These are phyloP conservation scores for Drosophila lacertosa DNA, from an alignment of 1,140 invertebrate species.

Conservation along the genomic window DNA sequence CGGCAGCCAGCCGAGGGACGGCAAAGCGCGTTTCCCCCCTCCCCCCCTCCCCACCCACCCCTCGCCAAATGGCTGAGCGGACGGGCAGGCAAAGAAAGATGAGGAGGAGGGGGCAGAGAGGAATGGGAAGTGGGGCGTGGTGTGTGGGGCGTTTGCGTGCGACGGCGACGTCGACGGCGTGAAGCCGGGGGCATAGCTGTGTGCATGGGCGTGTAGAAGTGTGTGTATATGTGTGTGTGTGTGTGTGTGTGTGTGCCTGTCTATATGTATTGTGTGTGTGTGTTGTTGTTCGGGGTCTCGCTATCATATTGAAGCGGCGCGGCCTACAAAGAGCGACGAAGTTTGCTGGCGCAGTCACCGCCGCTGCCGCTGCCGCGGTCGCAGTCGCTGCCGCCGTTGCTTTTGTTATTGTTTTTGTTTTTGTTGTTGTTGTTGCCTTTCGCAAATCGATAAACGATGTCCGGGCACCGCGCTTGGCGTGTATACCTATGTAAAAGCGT, in stretches of 20 bases:
- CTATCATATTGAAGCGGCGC: slow-evolving; percentile 54
- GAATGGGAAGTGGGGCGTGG: slow-evolving; percentile 2
- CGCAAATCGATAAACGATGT: slow-evolving; percentile 80
- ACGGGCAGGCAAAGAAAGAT: not conserved
- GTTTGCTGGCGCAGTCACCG: slow-evolving; percentile 38
- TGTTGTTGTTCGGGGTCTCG: slow-evolving; percentile 45
- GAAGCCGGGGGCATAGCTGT: slow-evolving; percentile 53
- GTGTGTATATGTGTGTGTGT: slow-evolving; percentile 8
- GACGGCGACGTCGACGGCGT: slow-evolving; percentile 62
- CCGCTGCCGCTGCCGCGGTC: slow-evolving; percentile 21
- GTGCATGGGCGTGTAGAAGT: slow-evolving; percentile 20
- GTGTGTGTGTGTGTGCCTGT: slow-evolving; percentile 10
- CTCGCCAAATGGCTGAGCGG: slow-evolving; percentile 43
- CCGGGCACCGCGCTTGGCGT: slow-evolving; percentile 73
- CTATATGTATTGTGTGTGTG: slow-evolving; percentile 18
- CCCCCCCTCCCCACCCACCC: slow-evolving; percentile 15
- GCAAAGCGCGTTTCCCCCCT: slow-evolving; percentile 17
- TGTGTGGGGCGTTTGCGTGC: slow-evolving; percentile 49
- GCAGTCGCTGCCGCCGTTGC: slow-evolving; percentile 18
- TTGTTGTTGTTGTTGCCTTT: slow-evolving; percentile 64
- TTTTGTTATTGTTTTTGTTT: slow-evolving; percentile 33
- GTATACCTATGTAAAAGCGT: slow-evolving; percentile 48
- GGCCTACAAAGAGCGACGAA: slow-evolving; percentile 58
- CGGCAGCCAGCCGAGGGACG: slow-evolving; percentile 45
- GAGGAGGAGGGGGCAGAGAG: slow-evolving; percentile 25